Conservation (phyloP, 1,140 invertebrate genomes). For the Hypsibius dujardini region DNA sequence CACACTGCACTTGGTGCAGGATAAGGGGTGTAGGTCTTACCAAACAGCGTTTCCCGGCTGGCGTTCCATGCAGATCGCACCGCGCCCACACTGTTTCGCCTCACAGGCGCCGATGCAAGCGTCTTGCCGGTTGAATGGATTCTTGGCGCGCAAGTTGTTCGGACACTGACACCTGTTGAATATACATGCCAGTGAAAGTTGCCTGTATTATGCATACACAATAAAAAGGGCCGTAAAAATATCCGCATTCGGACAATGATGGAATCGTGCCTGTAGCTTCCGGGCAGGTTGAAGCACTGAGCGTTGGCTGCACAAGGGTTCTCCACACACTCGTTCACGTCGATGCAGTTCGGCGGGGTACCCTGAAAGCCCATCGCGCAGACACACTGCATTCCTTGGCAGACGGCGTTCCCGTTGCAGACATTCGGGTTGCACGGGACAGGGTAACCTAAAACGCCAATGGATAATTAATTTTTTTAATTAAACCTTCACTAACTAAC, state of each 20-base stretch:
- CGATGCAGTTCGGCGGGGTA: conserved; percentile 33
- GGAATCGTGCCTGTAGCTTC: no score
- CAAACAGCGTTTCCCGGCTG: neutral
- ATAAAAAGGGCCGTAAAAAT: no score
- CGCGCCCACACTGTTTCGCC: conserved; percentile 7
- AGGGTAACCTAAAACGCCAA: conserved; percentile 24
- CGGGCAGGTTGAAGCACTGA: conserved; percentile 59
- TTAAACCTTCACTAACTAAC: no score
- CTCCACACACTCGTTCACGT: conserved; percentile 77
- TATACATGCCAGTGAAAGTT: no score
- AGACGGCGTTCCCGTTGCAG: conserved; percentile 3
- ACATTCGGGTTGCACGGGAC: conserved; percentile 17
- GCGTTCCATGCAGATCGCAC: conserved; percentile 27
- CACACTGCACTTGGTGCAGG: no score
- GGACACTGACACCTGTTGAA: conserved; percentile 31
- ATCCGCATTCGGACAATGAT: no score
- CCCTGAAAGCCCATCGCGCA: conserved; percentile 18
- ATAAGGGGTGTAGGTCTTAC: no score
- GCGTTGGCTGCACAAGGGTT: conserved; percentile 58
- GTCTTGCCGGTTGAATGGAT: neutral
- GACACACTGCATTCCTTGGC: conserved; percentile 13
- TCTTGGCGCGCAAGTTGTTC: conserved; percentile 13
- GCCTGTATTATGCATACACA: no score
- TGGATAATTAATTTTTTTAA: conserved; percentile 19
- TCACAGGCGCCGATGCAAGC: conserved; percentile 3